These are phyloP conservation scores for Pipistrellus pipistrellus DNA, from an alignment of 2,797 vertebrate genomes.

Conservation along the genomic window DNA sequence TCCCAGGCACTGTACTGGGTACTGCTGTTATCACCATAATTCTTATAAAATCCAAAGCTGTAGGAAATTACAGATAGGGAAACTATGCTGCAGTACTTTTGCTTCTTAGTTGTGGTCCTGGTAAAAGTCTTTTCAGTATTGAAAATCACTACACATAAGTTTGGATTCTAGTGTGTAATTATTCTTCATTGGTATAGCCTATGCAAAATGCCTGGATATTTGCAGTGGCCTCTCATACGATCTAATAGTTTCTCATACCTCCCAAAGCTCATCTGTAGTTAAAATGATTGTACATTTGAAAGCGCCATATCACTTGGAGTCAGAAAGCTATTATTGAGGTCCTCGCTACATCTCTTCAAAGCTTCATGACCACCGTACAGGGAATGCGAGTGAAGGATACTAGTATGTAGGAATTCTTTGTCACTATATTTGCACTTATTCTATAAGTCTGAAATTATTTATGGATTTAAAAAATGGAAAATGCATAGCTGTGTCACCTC, in stretches of 20 bases:
- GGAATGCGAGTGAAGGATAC: neutral
- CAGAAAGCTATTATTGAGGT: neutral
- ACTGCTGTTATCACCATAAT: neutral
- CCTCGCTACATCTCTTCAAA: neutral
- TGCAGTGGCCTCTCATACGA: neutral
- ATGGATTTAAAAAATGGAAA: neutral
- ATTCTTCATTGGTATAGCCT: neutral
- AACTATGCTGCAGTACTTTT: neutral
- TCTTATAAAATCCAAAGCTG: neutral
- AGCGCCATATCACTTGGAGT: neutral
- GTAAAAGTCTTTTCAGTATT: neutral
- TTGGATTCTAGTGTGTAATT: neutral
- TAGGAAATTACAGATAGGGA: neutral
- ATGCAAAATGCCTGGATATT: neutral
- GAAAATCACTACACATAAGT: neutral
- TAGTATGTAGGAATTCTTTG: neutral
- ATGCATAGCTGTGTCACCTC: neutral
- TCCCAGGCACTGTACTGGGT: neutral
- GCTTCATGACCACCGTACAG: neutral
- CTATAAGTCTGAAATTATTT: conserved; percentile 23
- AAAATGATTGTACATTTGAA: neutral
- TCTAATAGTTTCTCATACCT: neutral
- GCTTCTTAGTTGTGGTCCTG: neutral
- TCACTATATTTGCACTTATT: neutral
- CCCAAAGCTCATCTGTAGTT: neutral